A percentile compares a stretch with the other conserved stretches of the same genome.
Conservation (phyloP, 2,888 invertebrate genomes). For the Uloborus plumipes region DNA sequence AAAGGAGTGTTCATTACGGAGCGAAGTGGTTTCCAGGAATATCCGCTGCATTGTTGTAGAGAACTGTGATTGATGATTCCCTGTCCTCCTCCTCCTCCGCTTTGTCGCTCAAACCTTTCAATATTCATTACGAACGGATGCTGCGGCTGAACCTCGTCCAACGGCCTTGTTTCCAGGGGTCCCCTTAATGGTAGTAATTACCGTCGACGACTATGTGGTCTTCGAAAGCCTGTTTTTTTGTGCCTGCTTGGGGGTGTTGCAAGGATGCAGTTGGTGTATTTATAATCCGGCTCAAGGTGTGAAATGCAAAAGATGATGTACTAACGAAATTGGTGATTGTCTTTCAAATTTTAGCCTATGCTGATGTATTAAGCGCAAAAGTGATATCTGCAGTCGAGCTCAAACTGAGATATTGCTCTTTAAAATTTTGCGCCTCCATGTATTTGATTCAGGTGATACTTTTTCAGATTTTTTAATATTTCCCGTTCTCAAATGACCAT, state of each 20-base stretch:
- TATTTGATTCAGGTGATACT: no score
- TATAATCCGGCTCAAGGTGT: no score
- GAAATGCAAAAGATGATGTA: no score
- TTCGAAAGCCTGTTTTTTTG: conserved; percentile 10
- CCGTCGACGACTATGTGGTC: conserved; percentile 5
- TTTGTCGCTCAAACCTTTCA: conserved; percentile 23
- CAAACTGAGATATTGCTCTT: no score
- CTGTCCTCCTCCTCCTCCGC: conserved; percentile 22
- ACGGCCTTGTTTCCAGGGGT: conserved; percentile 1
- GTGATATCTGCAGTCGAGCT: no score
- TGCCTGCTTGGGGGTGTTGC: neutral
- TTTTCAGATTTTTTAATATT: no score
- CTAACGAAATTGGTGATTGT: no score
- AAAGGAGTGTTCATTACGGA: conserved; percentile 5
- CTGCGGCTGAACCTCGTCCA: conserved; percentile 9
- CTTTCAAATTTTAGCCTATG: no score
- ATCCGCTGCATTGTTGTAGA: conserved; percentile 29
- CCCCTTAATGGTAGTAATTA: conserved; percentile 19
- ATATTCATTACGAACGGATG: conserved; percentile 30
- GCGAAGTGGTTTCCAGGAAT: conserved; percentile 23
- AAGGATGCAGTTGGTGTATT: no score
- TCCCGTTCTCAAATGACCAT: no score
- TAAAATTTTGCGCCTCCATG: no score
- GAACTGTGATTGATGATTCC: conserved; percentile 26
- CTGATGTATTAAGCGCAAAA: no score